These are phyloP conservation scores for Coccyzus lansbergi DNA, from an alignment of 2,797 vertebrate species.

Conservation along the genomic window DNA sequence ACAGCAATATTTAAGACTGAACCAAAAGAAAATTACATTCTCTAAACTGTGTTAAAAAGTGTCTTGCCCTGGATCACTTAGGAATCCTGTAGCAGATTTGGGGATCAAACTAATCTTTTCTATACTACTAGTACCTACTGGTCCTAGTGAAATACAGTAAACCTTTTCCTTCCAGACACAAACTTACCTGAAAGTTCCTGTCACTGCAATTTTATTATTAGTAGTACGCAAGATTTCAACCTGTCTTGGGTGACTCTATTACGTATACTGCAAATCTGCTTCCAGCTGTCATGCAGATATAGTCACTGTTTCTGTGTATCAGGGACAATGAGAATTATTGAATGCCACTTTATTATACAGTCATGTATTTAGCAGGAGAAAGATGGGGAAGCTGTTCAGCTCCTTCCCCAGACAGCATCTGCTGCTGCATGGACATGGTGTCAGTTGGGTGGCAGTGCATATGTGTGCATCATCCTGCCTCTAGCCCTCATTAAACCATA, in stretches of 20 bases:
- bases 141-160: not conserved
- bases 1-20: not conserved
- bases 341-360: not conserved
- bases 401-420: not conserved
- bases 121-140: not conserved
- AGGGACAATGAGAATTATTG: not conserved
- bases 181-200: not conserved
- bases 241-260: not conserved
- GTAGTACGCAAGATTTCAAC: not conserved
- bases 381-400: not conserved
- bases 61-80: not conserved
- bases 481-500: not conserved
- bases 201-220: not conserved
- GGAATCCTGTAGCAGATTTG: not conserved
- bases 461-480: not conserved
- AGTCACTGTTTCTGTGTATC: not conserved
- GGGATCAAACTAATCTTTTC: not conserved
- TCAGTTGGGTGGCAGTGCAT: not conserved
- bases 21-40: not conserved
- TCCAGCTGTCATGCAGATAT: not conserved
- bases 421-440: not conserved
- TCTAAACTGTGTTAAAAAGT: not conserved
- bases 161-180: not conserved
- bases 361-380: not conserved
- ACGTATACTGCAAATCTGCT: not conserved